Base-by-base conservation (phyloP, 2,113 vertebrate species). In the Setophaga kirtlandii region DNA sequence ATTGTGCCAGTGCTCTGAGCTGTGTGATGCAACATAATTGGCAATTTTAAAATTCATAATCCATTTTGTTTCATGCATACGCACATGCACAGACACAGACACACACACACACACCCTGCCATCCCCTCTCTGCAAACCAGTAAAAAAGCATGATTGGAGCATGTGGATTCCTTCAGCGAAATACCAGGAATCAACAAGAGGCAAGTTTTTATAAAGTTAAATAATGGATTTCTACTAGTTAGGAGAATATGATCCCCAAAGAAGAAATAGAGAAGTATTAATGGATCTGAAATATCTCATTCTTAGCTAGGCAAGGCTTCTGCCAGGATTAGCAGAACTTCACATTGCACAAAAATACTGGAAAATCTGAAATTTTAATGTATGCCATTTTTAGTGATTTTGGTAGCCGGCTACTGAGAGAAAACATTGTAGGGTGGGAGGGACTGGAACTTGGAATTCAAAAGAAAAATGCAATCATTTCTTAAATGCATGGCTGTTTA, bases 11-110 rank as follows among this genome's bases (percentile, higher is more conserved):
- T 96, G 97, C 98, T 98, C 96, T 98, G 97, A 98, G 97, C 98
- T 98, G 98, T 97, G 96, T 96, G 97, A 98, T 98, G 97, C 97
- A 97, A 97, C 97, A 97, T 98, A 98, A 98, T 98, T 98, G 97
- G 96, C 97, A 97, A 98, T 98, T 98, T 98, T 98, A 97, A 97
- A 96, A 98, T 98, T 98, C 97, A 98, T 98, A 98, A 98, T 98
- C 97, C 94, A 97, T 98, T 98, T 97, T 97, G 97, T 97, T 97
- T 96, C 71, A 28, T 91, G 94, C 67, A 37, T 47, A n/a, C 8
- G 76, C 62, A 42, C 49, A 50, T 14, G 8, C 49, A 27, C 49
- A 50, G 13, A 50, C 23, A 49, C 47, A 49, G 12, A 63, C 39
- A 19, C 42, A 44, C 25, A 28, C 25, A 27, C 27, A 52, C 65